Base-by-base conservation (phyloP, 2,797 vertebrate species). In the Chaunax sp. region DNA sequence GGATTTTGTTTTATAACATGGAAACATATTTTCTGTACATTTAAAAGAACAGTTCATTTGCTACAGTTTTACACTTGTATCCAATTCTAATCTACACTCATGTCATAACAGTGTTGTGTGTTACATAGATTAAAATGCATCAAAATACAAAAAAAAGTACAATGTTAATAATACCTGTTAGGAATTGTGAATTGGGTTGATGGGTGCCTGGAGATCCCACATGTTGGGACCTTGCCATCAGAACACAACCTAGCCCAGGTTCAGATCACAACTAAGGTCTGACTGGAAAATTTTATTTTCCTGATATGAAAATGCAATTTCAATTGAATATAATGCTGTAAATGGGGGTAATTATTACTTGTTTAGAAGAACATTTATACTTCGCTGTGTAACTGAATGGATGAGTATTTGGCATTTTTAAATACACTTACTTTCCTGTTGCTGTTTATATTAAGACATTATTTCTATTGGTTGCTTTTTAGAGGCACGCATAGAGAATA, bases 381-480 rank as follows among this genome's bases (percentile, higher is more conserved):
- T 67, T 59, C 35, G 46, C 16, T 11, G 8, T 66, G 37, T 62
- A 28, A 54, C 13, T 72, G 13, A 67, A 50, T 43, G 56, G 3
- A 56, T 57, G 7, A 47, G 44, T 26, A 60, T 19, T 23, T 26
- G 11, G 13, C 40, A 22, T 35, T 37, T 56, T 41, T 11, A 19
- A 46, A 57, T 23, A 7, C 9, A n/a, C 8, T 28, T 43, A 22
- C 26, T 4, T 58, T 64, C 74, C 15, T 46, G 6, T 64, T 63
- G 13, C 41, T 30, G 20, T 77, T 78, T 58, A 46, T 44, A 53
- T 53, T 52, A 28, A 64, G 72, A 61, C 16, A 19, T 44, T n/a
- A 46, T 28, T 69, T 49, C 30, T 12, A 19, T 47, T 14, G 8
- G 10, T 73, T 18, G 23, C 46, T 64, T 60, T 57, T 35, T 16